These are phyloP conservation scores for Calliopsis andreniformis DNA, from an alignment of 1,140 invertebrate genomes.

Conservation along the genomic window DNA sequence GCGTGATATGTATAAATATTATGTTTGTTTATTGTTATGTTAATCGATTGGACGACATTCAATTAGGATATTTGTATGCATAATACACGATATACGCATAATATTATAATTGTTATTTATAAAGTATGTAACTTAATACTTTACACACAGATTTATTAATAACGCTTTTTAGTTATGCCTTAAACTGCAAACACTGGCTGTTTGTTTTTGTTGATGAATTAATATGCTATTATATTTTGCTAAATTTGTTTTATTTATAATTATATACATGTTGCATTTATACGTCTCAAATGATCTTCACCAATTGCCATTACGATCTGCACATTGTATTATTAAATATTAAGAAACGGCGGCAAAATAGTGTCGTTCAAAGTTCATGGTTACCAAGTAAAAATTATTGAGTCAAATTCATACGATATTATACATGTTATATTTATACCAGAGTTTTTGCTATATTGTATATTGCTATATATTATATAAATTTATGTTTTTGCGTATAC, in stretches of 20 bases:
- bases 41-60: no score
- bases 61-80: background rate
- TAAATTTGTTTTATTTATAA: constrained; percentile 30
- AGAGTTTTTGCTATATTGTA: constrained; percentile 67
- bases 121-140: background rate
- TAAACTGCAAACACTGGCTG: background rate
- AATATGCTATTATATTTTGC: background rate
- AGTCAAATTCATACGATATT: constrained; percentile 50
- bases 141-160: background rate
- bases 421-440: constrained; percentile 64
- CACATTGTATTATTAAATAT: constrained; percentile 39
- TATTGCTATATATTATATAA: constrained; percentile 44
- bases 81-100: background rate
- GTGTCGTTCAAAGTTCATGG: background rate
- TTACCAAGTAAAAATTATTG: constrained; percentile 20
- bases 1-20: no score
- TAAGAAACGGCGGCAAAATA: background rate
- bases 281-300: constrained; percentile 6
- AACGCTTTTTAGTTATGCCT: background rate
- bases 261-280: constrained; percentile 38
- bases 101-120: background rate
- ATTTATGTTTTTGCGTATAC: constrained; percentile 36
- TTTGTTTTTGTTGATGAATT: constrained; percentile 2
- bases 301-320: background rate
- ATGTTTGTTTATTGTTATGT: no score